A percentile compares a stretch with the other conserved stretches of the same genome.
Evolutionary conservation across 2,113 vertebrate species (phyloP).

Genomic region (Melanerpes aurifrons): DNA sequence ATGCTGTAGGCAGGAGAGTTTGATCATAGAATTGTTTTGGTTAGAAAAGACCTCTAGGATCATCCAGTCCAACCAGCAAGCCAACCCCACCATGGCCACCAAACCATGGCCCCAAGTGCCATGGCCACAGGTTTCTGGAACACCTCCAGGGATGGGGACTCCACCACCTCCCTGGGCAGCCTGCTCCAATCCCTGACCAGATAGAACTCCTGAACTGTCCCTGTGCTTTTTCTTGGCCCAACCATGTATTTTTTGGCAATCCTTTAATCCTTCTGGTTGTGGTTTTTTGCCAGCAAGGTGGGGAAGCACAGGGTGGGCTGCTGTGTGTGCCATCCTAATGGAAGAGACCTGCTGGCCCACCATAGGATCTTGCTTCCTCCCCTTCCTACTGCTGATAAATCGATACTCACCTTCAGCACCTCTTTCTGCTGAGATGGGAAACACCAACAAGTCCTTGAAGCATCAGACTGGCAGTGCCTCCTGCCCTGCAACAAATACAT

Average conservation of each 20-base stretch:
- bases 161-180: no score
- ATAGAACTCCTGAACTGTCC: background rate
- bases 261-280: background rate
- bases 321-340: background rate
- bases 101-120: no score
- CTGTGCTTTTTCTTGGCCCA: background rate
- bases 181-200: no score
- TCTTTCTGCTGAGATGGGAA: background rate
- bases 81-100: no score
- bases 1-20: background rate
- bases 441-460: background rate
- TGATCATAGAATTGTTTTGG: background rate
- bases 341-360: background rate
- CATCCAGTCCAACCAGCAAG: no score
- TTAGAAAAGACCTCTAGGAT: no score
- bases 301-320: background rate
- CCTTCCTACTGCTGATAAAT: background rate
- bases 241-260: background rate
- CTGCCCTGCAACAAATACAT: background rate
- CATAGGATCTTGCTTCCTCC: background rate
- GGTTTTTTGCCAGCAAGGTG: background rate
- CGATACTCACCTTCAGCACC: background rate
- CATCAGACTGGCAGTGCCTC: background rate
- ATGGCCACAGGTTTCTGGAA: no score
- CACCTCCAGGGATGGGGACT: no score